Evolutionary conservation across 35 echinoderm and acorn worm species (phyloP), one percentile per base, ranked within the genome.

Genomic region (Ophiothrix spiculata): DNA sequence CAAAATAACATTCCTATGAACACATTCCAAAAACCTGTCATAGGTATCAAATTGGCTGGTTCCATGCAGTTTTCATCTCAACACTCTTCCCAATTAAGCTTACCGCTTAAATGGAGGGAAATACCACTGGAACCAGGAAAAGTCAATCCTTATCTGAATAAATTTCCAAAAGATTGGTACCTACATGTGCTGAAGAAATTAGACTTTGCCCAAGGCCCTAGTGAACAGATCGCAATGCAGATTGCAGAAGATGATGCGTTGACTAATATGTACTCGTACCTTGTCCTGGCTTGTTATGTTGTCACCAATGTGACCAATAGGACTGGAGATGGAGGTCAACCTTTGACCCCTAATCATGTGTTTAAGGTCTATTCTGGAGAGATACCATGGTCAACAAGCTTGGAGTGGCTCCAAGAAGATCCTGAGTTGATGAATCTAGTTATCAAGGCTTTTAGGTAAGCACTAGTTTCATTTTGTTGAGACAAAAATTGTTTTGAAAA

Each of bases 41-140:
- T 69, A 69, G 80, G 77, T 23, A 97, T 99, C 25, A 94, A 91
- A 74, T 64, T 99, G 19, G 81, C 89, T 25, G 76, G 89, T 38
- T 99, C 96, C 28, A 73, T 93, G 8, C 96, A 94, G 80, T 99
- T 99, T 56, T 86, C 76, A 8, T 99, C 96, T 15, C 78, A 82
- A 78, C 83, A 99, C 41, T 99, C 96, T 33, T 99, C 96, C 23
- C 94, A 87, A 78, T 80, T 99, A 31, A 99, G 96, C 60, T 84
- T 99, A 33, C 96, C 96, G 33, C 90, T 99, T 16, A 99, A 99
- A 85, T 99, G 96, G 96, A 63, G 96, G 23, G 92, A 99, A 38
- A 94, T 99, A 21, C 96, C 96, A 21, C 77, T 99, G 15, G 95
- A 98, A 56, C 77, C 81, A 21, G 80, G 46, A n/a, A 56, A 80